Percentiles rank a stretch among this genome's conserved stretches.
phyloP scores from a whole-genome alignment of 92 coral and sea anemone genomes.

The Nematostella vectensis region DNA sequence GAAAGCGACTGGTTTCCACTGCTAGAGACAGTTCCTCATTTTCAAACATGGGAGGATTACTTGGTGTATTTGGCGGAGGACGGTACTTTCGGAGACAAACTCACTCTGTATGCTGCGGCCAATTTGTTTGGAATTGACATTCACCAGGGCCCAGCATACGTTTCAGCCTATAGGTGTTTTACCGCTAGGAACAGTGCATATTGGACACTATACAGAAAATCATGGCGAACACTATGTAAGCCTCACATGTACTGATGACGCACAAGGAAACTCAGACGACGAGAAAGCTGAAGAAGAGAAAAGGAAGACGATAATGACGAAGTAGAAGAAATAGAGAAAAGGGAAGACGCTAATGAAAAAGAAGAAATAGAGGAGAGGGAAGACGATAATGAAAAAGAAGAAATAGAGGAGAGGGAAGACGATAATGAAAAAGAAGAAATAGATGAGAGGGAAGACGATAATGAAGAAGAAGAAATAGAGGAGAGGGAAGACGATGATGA shows the following conservation, averaged over 20 bases:
- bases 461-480: no score
- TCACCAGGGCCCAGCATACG: constrained; percentile 14
- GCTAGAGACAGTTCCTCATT: constrained; percentile 8
- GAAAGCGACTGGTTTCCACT: constrained; percentile 30
- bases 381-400: no score
- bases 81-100: constrained; percentile 22
- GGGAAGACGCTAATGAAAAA: no score
- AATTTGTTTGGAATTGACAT: constrained; percentile 20
- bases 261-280: background rate
- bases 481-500: no score
- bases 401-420: no score
- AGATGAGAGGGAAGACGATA: no score
- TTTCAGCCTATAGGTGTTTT: constrained; percentile 6
- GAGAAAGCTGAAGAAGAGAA: no score
- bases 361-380: no score
- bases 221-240: constrained; percentile 37
- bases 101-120: constrained; percentile 28
- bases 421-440: no score
- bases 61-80: constrained; percentile 12
- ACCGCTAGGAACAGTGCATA: constrained; percentile 3
- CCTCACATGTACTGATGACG: constrained; percentile 4
- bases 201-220: constrained; percentile 35
- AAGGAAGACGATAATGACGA: no score
- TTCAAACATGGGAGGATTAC: constrained; percentile 25
- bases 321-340: no score